Evolutionary conservation across 2,888 invertebrate genomes (phyloP).

Genomic region (Andrena hattorfiana): DNA sequence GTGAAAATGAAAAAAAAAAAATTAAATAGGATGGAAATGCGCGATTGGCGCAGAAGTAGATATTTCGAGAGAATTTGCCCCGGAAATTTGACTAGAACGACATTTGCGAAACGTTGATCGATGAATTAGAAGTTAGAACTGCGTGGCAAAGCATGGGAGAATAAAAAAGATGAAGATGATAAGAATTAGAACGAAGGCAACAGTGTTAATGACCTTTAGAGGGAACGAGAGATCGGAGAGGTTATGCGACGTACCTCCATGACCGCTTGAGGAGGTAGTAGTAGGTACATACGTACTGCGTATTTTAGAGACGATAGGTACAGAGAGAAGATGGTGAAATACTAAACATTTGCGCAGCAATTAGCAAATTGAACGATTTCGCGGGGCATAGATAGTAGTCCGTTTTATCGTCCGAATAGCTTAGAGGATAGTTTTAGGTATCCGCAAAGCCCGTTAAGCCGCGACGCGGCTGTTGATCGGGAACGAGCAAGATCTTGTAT

Average conservation of each 20-base stretch:
- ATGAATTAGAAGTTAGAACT: not conserved
- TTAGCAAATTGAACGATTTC: not conserved
- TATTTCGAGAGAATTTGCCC: not conserved
- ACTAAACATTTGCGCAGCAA: not conserved
- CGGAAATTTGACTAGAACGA: not conserved
- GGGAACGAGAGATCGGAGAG: slow-evolving; percentile 70
- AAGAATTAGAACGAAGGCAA: not conserved
- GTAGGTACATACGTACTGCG: slow-evolving; percentile 29
- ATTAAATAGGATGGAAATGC: not conserved
- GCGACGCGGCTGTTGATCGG: slow-evolving; percentile 72
- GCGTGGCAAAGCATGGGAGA: not conserved
- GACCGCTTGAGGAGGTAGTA: slow-evolving; percentile 18
- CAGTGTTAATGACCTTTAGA: slow-evolving; percentile 78
- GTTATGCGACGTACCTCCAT: slow-evolving; percentile 76
- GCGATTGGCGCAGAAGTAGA: not conserved
- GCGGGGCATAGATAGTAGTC: not conserved
- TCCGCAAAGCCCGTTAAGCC: slow-evolving; percentile 36
- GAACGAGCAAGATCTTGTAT: slow-evolving; percentile 40
- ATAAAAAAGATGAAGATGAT: slow-evolving; percentile 16
- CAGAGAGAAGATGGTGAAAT: not conserved
- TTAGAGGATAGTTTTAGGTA: slow-evolving; percentile 11
- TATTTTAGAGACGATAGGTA: slow-evolving; percentile 24
- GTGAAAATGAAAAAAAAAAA: not conserved
- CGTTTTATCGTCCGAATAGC: not conserved
- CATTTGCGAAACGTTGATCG: not conserved